Conservation (phyloP, 2,888 invertebrate species). For the Sphinx pinastri region DNA sequence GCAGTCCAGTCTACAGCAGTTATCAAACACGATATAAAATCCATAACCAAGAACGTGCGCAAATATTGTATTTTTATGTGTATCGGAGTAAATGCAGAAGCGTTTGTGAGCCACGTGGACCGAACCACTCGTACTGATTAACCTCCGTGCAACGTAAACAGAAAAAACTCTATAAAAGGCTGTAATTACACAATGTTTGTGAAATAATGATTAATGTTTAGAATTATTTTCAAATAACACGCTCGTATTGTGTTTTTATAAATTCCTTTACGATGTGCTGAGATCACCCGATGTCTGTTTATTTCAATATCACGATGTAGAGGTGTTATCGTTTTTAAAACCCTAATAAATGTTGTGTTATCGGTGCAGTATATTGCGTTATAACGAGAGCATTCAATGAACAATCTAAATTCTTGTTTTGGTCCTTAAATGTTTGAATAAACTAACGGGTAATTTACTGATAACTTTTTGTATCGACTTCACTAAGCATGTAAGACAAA, state of each 20-base stretch:
- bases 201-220: conserved; percentile 10
- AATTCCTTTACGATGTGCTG: neutral
- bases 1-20: too few species aligned
- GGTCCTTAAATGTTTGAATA: too few species aligned
- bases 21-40: neutral
- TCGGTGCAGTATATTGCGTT: too few species aligned
- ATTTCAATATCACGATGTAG: neutral
- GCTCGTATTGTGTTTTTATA: neutral
- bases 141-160: conserved; percentile 5
- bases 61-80: neutral
- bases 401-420: too few species aligned
- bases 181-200: conserved; percentile 18
- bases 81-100: neutral
- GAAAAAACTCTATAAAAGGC: conserved; percentile 20
- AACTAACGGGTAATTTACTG: too few species aligned
- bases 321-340: too few species aligned
- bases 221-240: conserved; percentile 13
- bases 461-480: too few species aligned
- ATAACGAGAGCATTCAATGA: too few species aligned
- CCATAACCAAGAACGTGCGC: neutral
- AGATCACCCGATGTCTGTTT: neutral
- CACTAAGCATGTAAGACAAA: too few species aligned
- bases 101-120: conserved; percentile 15
- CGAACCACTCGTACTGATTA: neutral
- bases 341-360: too few species aligned